phyloP scores from a whole-genome alignment of 2,113 vertebrate species.

The Syngnathus scovelli region DNA sequence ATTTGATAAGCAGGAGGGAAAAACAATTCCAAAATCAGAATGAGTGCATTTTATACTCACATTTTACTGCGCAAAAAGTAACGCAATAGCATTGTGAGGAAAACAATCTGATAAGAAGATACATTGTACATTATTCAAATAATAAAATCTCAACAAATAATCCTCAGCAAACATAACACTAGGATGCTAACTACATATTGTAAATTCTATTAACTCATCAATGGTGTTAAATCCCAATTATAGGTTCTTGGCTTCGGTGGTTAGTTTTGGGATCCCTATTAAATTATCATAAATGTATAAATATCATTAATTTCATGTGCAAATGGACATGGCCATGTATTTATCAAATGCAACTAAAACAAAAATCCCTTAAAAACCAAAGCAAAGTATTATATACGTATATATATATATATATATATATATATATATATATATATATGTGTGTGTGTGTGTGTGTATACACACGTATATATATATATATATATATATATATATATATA shows the following conservation, averaged over 20 bases:
- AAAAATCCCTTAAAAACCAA: slow-evolving; percentile 72
- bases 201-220: slow-evolving; percentile 67
- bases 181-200: slow-evolving; percentile 66
- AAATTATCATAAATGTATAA: slow-evolving; percentile 73
- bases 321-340: slow-evolving; percentile 70
- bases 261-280: slow-evolving; percentile 68
- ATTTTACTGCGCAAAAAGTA: slow-evolving; percentile 80
- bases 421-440: no score
- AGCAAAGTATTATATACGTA: slow-evolving; percentile 23
- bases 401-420: no score
- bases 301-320: slow-evolving; percentile 75
- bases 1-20: slow-evolving; percentile 79
- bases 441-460: no score
- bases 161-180: slow-evolving; percentile 66
- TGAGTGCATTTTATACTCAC: slow-evolving; percentile 84
- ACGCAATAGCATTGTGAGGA: slow-evolving; percentile 78
- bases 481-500: no score
- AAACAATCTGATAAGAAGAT: slow-evolving; percentile 64
- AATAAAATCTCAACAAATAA: slow-evolving; percentile 66
- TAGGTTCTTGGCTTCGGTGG: slow-evolving; percentile 64
- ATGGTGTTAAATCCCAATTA: slow-evolving; percentile 66
- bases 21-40: slow-evolving; percentile 77
- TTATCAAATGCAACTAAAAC: slow-evolving; percentile 60
- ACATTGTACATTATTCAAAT: slow-evolving; percentile 66
- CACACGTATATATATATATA: no score